Base-by-base conservation (phyloP, 2,797 vertebrate species). In the Pantherophis vulpinus region DNA sequence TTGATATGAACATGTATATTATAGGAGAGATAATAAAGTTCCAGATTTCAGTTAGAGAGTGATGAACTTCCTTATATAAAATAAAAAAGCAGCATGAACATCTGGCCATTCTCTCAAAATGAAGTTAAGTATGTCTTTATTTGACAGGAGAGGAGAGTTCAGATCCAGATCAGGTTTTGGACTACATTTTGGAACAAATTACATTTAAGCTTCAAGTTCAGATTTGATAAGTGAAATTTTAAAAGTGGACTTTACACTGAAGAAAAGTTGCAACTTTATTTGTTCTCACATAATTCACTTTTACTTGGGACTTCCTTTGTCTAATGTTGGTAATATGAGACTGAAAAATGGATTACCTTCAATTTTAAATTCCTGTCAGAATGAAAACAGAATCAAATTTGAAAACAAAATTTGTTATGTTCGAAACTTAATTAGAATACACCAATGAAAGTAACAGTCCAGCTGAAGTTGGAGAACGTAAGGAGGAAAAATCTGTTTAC, bases 61-160 rank as follows among this genome's bases (percentile, higher is more conserved):
- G n/a, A 61, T 56, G 61, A 92, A n/a, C 55, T 87, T 70, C n/a
- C 42, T 87, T 70, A 90, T 20, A 54, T 93, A 89, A 90, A 92
- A 7, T 29, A 92, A 90, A 89, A 83, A 92, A 92, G 54, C 86
- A 87, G 42, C 55, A 74, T 29, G 61, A 92, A 87, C 88, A 60
- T 94, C 56, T 92, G 79, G 88, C 37, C 60, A 90, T 54, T 54
- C 88, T 70, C 55, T 90, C 61, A 92, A 74, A 90, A 92, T 90
- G 37, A 94, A 94, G 55, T 93, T 90, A 93, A 90, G 16, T 90
- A 93, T 87, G n/a, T 25, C 32, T 93, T 93, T 93, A 94, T 94
- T 70, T 94, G 88, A 86, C 55, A 90, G 60, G 83, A 92, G 61
- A 87, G 55, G 55, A 90, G 20, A 70, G 89, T 47, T 92, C 29